Base-by-base conservation (phyloP, 92 coral and sea anemone genomes). In the Plumapathes pennacea region DNA sequence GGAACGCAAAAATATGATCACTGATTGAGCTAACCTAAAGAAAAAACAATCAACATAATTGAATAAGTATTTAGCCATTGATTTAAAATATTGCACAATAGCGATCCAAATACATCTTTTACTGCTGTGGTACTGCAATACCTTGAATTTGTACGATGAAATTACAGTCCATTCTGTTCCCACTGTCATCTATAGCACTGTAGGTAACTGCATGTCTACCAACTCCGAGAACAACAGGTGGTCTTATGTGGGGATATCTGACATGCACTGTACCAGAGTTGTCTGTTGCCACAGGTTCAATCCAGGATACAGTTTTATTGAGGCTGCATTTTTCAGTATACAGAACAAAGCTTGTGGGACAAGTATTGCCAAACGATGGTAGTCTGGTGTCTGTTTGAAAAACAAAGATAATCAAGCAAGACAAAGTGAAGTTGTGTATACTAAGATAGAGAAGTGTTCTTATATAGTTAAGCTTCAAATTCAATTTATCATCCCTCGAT, bases 111-210 rank as follows among this genome's bases (percentile, higher is more conserved):
- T n/a, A n/a, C n/a, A n/a, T n/a, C n/a, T n/a, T n/a, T n/a, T n/a
- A n/a, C n/a, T n/a, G n/a, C n/a, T n/a, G n/a, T n/a, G n/a, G 4
- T 1, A 19, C 8, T 12, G 32, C 26, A 72, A 15, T 71, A 79
- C 86, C 64, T 49, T 44, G 42, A 31, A 71, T 67, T 54, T 71
- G 74, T n/a, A 71, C 70, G 42, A 45, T 64, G 24, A 79, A 79
- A 17, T 41, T n/a, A 33, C 86, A 79, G 33, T 55, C 41, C 10
- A 56, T 50, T 29, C 56, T 41, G 54, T 79, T 71, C 10, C 80
- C 80, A 19, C 53, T 43, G 41, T 14, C 50, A 65, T 79, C 86
- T 18, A 18, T 31, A n/a, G 86, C 86, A n/a, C 74, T 71, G 39
- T 79, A 79, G 10, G 46, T 54, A 10, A 79, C 39, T 37, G 50